Percentiles rank a stretch among this genome's conserved stretches.
Evolutionary conservation across 2,888 invertebrate species (phyloP).

Genomic region (Heteropelma amictum): DNA sequence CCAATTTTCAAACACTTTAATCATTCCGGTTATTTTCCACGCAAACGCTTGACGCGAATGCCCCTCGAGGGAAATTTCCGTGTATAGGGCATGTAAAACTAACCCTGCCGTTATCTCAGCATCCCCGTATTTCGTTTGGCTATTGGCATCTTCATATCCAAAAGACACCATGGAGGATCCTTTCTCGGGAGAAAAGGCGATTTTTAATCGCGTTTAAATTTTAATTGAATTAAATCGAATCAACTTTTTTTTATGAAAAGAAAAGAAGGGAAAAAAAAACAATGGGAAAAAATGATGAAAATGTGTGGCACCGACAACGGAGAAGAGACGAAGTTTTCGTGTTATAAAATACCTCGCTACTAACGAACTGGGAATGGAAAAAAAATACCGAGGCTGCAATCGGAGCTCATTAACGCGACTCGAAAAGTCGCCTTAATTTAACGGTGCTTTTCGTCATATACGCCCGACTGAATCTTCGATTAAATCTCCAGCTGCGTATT

Average conservation of each 20-base stretch:
- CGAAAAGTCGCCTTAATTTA: slow-evolving; percentile 50
- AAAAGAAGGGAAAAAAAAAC: not conserved
- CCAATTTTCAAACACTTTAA: slow-evolving; percentile 53
- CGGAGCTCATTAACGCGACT: slow-evolving; percentile 39
- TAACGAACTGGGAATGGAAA: slow-evolving; percentile 35
- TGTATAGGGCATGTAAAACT: slow-evolving; percentile 56
- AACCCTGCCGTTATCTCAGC: not conserved
- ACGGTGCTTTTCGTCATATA: slow-evolving; percentile 33
- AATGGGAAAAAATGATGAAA: not conserved
- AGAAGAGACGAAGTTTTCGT: slow-evolving; percentile 40
- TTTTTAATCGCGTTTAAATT: not conserved
- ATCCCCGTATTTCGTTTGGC: not conserved
- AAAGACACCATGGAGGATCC: too few species aligned
- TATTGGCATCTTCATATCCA: too few species aligned
- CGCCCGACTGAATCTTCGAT: slow-evolving; percentile 1
- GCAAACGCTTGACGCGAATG: slow-evolving; percentile 67
- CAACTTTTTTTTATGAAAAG: not conserved
- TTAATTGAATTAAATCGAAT: not conserved
- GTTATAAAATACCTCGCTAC: slow-evolving; percentile 23
- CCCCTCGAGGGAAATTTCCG: slow-evolving; percentile 68
- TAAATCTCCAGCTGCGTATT: not conserved
- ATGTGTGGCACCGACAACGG: too few species aligned
- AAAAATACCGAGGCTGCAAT: slow-evolving; percentile 4
- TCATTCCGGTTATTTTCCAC: slow-evolving; percentile 55
- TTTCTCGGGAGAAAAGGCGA: not conserved